phyloP scores from a whole-genome alignment of 2,113 vertebrate species.

The Cervus canadensis region DNA sequence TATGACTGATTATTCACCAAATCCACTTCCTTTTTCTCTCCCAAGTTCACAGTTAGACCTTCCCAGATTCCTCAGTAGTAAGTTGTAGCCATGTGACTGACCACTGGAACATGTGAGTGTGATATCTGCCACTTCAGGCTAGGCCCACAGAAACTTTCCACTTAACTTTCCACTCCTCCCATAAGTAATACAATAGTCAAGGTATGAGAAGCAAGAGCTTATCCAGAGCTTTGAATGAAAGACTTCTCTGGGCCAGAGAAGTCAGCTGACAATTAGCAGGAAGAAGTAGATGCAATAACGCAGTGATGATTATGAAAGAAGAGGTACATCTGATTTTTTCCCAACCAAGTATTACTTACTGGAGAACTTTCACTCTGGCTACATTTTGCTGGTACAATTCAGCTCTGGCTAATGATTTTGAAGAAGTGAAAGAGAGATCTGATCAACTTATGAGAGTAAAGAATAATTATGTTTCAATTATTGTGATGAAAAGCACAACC shows the following conservation, averaged over 20 bases:
- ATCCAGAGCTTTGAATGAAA: background rate
- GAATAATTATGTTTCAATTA: background rate
- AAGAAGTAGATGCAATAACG: background rate
- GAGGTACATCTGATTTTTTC: background rate
- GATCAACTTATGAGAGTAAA: background rate
- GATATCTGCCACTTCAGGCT: background rate
- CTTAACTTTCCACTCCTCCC: background rate
- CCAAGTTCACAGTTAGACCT: background rate
- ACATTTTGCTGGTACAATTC: background rate
- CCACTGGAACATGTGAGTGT: background rate
- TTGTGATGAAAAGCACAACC: background rate
- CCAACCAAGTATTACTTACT: background rate
- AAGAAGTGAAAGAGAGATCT: background rate
- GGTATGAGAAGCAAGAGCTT: background rate
- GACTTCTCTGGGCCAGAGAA: background rate
- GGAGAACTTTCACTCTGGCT: background rate
- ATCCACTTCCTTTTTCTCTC: background rate
- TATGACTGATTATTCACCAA: background rate
- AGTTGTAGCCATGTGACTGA: background rate
- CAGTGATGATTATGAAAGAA: background rate
- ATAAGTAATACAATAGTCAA: background rate
- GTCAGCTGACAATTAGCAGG: background rate
- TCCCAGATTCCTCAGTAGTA: background rate
- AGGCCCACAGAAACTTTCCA: background rate
- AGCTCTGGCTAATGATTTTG: background rate